Base-by-base conservation (phyloP, 1,140 invertebrate genomes). In the Berghia stephanieae region DNA sequence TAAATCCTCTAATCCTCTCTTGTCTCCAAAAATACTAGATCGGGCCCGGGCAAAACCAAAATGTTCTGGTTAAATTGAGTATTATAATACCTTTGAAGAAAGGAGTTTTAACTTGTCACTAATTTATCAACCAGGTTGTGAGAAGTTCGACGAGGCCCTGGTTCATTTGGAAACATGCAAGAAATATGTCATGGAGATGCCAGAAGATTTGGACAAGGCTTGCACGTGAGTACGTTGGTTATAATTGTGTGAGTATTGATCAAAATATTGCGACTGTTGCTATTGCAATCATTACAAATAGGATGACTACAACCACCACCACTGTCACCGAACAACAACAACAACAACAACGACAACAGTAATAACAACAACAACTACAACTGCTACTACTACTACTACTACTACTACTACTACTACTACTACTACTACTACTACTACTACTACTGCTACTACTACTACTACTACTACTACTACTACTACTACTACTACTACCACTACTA, bases 141-240 rank as follows among this genome's bases (percentile, higher is more conserved):
- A 77, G 31, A 79, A 81, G 43, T 81, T 81, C 60, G 78, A 81
- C 55, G 60, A 75, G 24, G 80, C 80, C 6, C 70, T 81, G 43
- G 43, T 27, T 10, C 46, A 49, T 0, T 27, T 81, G 67, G 80
- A 81, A 27, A 75, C 49, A 3, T 81, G 80, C 44, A 81, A 81
- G 66, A 60, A 55, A 38, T 73, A 78, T 44, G 80, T 81, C 18
- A 73, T 71, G 6, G 63, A 79, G 38, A 31, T 81, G 24, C 80
- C 80, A 38, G 78, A 81, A 42, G 80, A 81, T 44, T 46, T 81
- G 49, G 75, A 79, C 18, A 44, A 70, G 3, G 80, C 78, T 8
- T 81, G 80, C 43, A 57, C 40, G 80, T 81, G 46, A 77, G 79
- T 76, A 16, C 40, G n/a, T n/a, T n/a, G n/a, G n/a, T n/a, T n/a